phyloP scores from a whole-genome alignment of 2,113 vertebrate genomes.

The Mus pahari region DNA sequence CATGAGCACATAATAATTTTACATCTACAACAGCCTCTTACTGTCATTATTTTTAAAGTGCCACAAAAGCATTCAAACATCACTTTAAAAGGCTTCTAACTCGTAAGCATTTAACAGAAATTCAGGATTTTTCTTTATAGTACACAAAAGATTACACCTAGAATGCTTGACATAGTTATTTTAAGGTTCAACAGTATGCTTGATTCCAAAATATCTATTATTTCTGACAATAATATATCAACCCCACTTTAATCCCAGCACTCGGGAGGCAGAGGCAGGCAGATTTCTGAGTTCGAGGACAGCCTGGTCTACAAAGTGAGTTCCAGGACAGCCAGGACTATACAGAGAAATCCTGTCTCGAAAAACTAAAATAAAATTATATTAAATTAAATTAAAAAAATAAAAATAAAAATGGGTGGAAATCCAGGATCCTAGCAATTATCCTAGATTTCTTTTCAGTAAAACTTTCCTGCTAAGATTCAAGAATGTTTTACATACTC shows the following conservation, averaged over 20 bases:
- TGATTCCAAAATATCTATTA: constrained; percentile 15
- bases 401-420: not conserved
- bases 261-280: no score
- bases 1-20: constrained; percentile 31
- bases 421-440: constrained; percentile 16
- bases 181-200: not conserved
- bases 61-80: constrained; percentile 5
- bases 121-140: not conserved
- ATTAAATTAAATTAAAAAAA: no score
- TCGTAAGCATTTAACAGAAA: constrained; percentile 38
- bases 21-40: constrained; percentile 43
- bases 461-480: constrained; percentile 60
- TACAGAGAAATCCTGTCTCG: no score
- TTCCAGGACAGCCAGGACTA: no score
- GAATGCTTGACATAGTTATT: constrained; percentile 1
- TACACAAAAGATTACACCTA: constrained; percentile 40
- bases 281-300: no score
- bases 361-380: no score
- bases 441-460: not conserved
- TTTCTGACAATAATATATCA: constrained; percentile 48
- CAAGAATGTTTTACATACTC: constrained; percentile 31
- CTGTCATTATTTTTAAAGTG: not conserved
- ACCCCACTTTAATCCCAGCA: no score
- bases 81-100: constrained; percentile 38
- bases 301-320: no score